Base-by-base conservation (phyloP, 1,140 invertebrate genomes). In the Melipona quadrifasciata region DNA sequence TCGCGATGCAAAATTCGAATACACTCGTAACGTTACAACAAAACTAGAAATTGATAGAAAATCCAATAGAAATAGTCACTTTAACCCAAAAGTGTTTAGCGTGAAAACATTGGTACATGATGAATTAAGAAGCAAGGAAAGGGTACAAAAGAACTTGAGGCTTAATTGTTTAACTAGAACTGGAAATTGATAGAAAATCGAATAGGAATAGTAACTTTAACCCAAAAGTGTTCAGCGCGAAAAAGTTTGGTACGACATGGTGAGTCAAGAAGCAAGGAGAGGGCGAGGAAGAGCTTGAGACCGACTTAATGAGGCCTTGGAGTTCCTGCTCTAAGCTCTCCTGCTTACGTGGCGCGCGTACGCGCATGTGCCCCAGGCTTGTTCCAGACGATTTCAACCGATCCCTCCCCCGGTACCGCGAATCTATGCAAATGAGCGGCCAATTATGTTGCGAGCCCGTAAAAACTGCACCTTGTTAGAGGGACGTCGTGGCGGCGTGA, bases 391-490 rank as follows among this genome's bases (percentile, higher is more conserved):
- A 53, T 80, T 87, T 79, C 57, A 85, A 82, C 68, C 68, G 53
- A 76, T 64, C 51, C 39, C 39, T 47, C 39, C 6, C 39, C 51
- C 67, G 51, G 72, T 80, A 64, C 78, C 75, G 75, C 77, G 84
- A 78, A 86, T 86, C 80, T 86, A 87, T 86, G 79, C 75, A 86
- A 82, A 86, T 86, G 79, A 85, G 80, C 70, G 80, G 84, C 70
- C 79, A 86, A 86, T 86, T 86, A 86, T 86, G 85, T 84, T 79
- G 81, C 80, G 73, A 82, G 75, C 68, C 81, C 85, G 75, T 80
- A 86, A 86, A 86, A 86, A 86, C 85, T 86, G 75, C 85, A 73
- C 82, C 85, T 86, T 86, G 85, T 86, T 86, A 86, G 81, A 86
- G 85, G 82, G 53, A 86, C 85, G 85, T 86, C 75, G 74, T 84